Evolutionary conservation across 2,888 invertebrate species (phyloP), one percentile per base, ranked within the genome.

Genomic region (Odontomyia ornata): DNA sequence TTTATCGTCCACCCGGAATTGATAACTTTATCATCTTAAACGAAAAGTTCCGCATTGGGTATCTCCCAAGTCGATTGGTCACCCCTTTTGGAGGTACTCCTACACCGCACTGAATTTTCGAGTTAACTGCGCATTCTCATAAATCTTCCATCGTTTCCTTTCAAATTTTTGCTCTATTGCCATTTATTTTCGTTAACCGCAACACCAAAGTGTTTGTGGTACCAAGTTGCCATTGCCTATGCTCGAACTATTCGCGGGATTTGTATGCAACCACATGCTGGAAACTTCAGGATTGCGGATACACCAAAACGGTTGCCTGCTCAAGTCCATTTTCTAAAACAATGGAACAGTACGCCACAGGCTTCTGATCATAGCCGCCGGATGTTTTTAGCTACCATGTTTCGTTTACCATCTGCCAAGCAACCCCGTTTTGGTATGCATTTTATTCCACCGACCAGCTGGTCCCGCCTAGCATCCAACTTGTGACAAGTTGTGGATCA

Each of bases 151-250:
- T n/a, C 64, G 64, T 64, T 64, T 28, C 28, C 27, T n/a, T 1
- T 28, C 21, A 36, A 65, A 36, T 18, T n/a, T 36, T 27, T 28
- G 21, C 65, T 36, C 46, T 69, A 47, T 23, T 46, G 21, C 30
- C 69, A 25, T 15, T 30, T 25, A 69, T 69, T 69, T 69, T 69
- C 69, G 30, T 46, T 11, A 47, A 25, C 46, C 36, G 9, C 25
- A 25, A 4, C 60, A 60, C 60, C 23, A 21, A 25, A 36, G 36
- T 5, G 15, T 18, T 9, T 15, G 36, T 36, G 18, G 9, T 36
- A 15, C 43, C 18, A 36, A 30, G 36, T 36, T 11, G 21, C 3
- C 65, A 36, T 30, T 9, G 36, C 36, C 11, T 28, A 36, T 5
- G 21, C 36, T 65, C 65, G 28, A 28, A 11, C 28, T 65, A 65